Percentiles rank a stretch among this genome's conserved stretches.
phyloP scores from a whole-genome alignment of 2,797 vertebrate genomes.

The Carduelis carduelis region DNA sequence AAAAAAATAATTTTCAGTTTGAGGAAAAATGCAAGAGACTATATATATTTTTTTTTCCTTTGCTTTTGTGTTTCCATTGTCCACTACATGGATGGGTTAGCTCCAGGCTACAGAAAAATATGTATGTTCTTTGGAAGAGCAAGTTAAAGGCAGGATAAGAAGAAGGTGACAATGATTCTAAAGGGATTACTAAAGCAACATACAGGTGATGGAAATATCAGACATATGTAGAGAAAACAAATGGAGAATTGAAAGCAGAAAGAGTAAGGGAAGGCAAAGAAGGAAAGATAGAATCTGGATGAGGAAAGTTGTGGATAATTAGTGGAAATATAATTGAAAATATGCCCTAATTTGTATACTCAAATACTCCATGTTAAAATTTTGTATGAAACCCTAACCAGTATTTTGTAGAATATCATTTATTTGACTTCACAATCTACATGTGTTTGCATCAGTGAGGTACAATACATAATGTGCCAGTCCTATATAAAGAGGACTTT shows the following conservation, averaged over 20 bases:
- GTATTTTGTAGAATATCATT: background rate
- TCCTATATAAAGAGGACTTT: background rate
- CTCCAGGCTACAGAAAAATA: background rate
- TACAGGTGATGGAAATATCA: background rate
- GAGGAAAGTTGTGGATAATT: background rate
- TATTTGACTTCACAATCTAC: background rate
- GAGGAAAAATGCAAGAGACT: background rate
- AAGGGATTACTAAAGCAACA: background rate
- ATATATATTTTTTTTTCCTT: no score
- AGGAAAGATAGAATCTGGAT: background rate
- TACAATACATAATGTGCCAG: background rate
- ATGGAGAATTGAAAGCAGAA: background rate
- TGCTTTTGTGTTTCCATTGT: background rate
- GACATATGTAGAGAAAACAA: background rate
- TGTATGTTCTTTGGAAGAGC: background rate
- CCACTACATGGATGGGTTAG: background rate
- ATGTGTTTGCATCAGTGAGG: accelerated
- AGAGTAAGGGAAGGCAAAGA: background rate
- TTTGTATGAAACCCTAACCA: background rate
- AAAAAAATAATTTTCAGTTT: background rate
- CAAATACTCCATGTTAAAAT: background rate
- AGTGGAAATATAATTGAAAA: background rate
- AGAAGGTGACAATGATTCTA: background rate
- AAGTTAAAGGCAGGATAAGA: background rate
- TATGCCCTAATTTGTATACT: background rate